These are phyloP conservation scores for Intellagama lesueurii DNA, from an alignment of 2,797 vertebrate genomes.

Conservation along the genomic window DNA sequence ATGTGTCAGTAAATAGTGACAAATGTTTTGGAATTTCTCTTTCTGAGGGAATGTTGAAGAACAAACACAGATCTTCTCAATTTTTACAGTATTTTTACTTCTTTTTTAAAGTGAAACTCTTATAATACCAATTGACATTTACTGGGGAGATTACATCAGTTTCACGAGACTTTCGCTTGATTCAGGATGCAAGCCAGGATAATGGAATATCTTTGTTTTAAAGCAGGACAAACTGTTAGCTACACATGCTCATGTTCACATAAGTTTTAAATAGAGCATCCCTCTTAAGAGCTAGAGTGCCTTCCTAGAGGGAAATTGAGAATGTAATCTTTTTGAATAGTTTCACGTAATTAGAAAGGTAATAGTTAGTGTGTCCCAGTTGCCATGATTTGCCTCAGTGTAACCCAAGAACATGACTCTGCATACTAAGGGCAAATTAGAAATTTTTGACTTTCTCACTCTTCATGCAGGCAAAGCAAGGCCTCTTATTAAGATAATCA, in stretches of 20 bases:
- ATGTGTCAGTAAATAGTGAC: constrained; percentile 20
- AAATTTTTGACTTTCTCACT: background rate
- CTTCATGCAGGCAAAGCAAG: background rate
- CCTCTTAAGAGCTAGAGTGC: background rate
- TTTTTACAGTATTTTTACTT: background rate
- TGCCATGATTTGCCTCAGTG: background rate
- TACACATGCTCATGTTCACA: background rate
- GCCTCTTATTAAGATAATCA: background rate
- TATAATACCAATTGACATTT: constrained; percentile 20
- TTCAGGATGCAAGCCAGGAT: background rate
- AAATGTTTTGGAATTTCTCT: constrained; percentile 27
- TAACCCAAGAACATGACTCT: background rate
- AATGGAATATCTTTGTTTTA: background rate
- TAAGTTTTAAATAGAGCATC: background rate
- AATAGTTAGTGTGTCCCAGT: background rate
- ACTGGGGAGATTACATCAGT: constrained; percentile 9
- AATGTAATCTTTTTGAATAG: background rate
- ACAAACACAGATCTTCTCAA: constrained; percentile 15
- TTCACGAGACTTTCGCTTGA: background rate
- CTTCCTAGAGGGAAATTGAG: background rate
- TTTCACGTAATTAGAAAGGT: background rate
- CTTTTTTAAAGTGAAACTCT: constrained; percentile 11
- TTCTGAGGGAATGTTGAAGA: constrained; percentile 46
- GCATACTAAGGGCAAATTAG: background rate
- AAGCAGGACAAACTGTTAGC: background rate